A percentile compares a stretch with the other conserved stretches of the same genome.
Conservation (phyloP, 2,797 vertebrate genomes). For the Erpetoichthys calabaricus region DNA sequence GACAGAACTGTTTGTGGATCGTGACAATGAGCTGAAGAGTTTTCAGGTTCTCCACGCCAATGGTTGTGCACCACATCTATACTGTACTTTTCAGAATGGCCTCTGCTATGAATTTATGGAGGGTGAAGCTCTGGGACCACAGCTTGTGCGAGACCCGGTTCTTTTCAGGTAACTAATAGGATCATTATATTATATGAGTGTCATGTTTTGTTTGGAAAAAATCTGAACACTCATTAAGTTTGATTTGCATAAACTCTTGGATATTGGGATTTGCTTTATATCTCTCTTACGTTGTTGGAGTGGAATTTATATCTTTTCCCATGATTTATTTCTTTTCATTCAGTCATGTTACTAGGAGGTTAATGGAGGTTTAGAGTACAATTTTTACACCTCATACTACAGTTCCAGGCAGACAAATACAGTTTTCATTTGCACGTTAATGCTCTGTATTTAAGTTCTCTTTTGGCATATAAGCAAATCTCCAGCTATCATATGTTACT, state of each 20-base stretch:
- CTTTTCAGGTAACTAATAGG: constrained; percentile 73
- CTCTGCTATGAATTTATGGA: constrained; percentile 91
- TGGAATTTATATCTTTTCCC: no score
- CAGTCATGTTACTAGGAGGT: no score
- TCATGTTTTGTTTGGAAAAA: no score
- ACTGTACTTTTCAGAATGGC: constrained; percentile 90
- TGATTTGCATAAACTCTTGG: no score
- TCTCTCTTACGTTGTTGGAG: no score
- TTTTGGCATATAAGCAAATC: no score
- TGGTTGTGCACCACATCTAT: constrained; percentile 81
- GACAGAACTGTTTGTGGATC: constrained; percentile 85
- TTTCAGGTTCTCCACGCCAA: constrained; percentile 89
- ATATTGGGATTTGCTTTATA: no score
- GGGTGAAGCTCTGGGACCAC: constrained; percentile 72
- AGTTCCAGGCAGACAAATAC: constrained; percentile 20
- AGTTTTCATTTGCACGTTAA: constrained; percentile 23
- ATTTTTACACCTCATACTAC: constrained; percentile 19
- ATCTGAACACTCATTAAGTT: no score
- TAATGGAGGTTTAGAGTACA: constrained; percentile 7
- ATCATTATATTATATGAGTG: no score
- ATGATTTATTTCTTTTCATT: no score
- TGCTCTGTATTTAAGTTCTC: constrained; percentile 9
- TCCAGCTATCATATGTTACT: no score
- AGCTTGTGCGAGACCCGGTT: constrained; percentile 70
- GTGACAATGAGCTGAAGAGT: constrained; percentile 84